A percentile compares a stretch with the other conserved stretches of the same genome.
Evolutionary conservation across 2,113 vertebrate genomes (phyloP).

Genomic region (Oriolus oriolus): DNA sequence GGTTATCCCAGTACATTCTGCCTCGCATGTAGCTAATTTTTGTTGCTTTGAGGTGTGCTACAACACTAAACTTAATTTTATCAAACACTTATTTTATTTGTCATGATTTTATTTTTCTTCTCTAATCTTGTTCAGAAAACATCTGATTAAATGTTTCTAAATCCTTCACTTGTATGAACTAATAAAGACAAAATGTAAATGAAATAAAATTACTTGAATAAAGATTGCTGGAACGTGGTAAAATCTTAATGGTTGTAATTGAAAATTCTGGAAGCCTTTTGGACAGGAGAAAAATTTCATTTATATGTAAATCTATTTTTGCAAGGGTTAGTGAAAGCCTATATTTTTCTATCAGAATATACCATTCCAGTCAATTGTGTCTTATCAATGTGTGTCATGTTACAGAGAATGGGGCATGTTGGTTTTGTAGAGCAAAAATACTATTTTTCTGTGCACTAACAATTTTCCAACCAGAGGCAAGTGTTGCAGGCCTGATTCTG

Average conservation of each 20-base stretch:
- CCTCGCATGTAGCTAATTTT: background rate
- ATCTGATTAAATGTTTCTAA: background rate
- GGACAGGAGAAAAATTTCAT: background rate
- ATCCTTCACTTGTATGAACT: background rate
- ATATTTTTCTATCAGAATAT: background rate
- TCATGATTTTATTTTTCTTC: background rate
- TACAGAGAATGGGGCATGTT: background rate
- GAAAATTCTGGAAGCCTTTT: constrained; percentile 7
- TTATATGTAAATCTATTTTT: constrained; percentile 23
- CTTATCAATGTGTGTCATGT: background rate
- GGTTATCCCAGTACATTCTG: background rate
- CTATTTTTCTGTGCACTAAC: background rate
- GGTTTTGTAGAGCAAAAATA: background rate
- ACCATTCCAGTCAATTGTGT: background rate
- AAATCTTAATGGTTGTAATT: background rate
- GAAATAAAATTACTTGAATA: background rate
- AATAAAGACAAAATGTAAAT: background rate
- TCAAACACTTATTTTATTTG: background rate
- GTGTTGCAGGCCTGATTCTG: background rate
- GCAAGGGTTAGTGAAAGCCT: background rate
- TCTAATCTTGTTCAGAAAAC: background rate
- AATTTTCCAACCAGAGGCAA: background rate
- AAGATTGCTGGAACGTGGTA: background rate
- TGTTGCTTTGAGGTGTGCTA: background rate
- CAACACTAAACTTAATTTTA: background rate